Evolutionary conservation across 2,113 vertebrate genomes (phyloP).

Genomic region (Sterrhoptilus dennistouni): DNA sequence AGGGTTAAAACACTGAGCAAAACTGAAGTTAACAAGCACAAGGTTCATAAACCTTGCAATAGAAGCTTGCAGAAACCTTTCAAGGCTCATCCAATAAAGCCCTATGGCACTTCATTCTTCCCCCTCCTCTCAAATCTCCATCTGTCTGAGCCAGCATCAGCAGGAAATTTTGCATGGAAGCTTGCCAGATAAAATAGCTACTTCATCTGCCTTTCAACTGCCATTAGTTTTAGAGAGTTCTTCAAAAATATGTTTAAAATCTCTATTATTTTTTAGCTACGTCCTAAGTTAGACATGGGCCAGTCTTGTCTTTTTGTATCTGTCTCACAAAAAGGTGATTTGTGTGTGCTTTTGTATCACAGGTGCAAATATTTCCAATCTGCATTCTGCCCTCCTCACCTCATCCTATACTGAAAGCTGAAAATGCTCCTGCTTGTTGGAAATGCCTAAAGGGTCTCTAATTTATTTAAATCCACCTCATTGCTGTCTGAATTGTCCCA

Average conservation of each 20-base stretch:
- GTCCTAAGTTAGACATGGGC: neutral
- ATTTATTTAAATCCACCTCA: neutral
- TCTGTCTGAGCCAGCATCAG: slow-evolving; percentile 42
- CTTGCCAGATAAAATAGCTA: slow-evolving; percentile 42
- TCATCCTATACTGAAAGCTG: neutral
- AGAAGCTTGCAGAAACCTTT: slow-evolving; percentile 33
- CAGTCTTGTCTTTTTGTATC: neutral
- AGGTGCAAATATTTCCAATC: neutral
- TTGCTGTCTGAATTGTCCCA: neutral
- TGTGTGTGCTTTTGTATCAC: neutral
- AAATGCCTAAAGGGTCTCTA: neutral
- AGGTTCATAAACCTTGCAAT: neutral
- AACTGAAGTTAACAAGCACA: slow-evolving; percentile 24
- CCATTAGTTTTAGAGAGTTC: slow-evolving; percentile 4
- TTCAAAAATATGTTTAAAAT: neutral
- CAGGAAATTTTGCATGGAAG: slow-evolving; percentile 49
- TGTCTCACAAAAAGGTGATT: neutral
- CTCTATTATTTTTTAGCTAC: neutral
- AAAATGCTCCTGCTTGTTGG: neutral
- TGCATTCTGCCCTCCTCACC: neutral
- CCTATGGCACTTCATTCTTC: neutral
- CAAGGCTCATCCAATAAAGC: slow-evolving; percentile 5
- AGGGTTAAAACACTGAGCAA: slow-evolving; percentile 13
- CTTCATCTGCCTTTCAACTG: slow-evolving; percentile 42
- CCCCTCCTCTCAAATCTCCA: neutral